Base-by-base conservation (phyloP, 1,140 invertebrate species). In the Micrasema longulum region DNA sequence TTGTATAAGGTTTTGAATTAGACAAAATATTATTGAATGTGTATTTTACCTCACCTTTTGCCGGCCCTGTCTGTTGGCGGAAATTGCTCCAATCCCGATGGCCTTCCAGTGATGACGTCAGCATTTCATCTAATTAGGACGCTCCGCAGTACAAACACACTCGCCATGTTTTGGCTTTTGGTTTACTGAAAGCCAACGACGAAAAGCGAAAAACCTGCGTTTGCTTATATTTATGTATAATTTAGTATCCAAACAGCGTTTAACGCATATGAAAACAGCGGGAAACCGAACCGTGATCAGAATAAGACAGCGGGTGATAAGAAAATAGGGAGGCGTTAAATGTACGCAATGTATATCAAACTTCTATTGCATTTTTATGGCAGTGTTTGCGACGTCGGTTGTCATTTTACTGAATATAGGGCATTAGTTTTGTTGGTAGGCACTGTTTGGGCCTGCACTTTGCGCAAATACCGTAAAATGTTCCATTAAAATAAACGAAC, bases 91-190 rank as follows among this genome's bases (percentile, higher is more conserved):
- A 22, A 60, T 60, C 36, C 55, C 55, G 16, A 12, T 7, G 55
- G 55, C 55, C 52, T 43, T 22, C 48, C 48, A 22, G 35, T 22
- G 55, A 60, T 60, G 55, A 60, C 55, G 55, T 60, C 20, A 43
- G 55, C 55, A 60, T 60, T 60, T 60, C 22, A 60, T 60, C 55
- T 60, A 60, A 60, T 60, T 60, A 60, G 55, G 16, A 20, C 55
- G 55, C 55, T 41, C 48, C 48, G 48, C 48, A 52, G 22, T 23
- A 23, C 35, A 60, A 9, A 38, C 55, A 48, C 52, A 45, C 43
- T 45, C n/a, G 47, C 18, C 47, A 48, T 20, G 20, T 20, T 48
- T 14, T 48, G 45, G 6, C 47, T 22, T 2, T 16, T 0, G 2
- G 16, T 48, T 16, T 20, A 48, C 16, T 22, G 16, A 48, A 16